Evolutionary conservation across 2,113 vertebrate genomes (phyloP).

Genomic region (Alosa alosa): DNA sequence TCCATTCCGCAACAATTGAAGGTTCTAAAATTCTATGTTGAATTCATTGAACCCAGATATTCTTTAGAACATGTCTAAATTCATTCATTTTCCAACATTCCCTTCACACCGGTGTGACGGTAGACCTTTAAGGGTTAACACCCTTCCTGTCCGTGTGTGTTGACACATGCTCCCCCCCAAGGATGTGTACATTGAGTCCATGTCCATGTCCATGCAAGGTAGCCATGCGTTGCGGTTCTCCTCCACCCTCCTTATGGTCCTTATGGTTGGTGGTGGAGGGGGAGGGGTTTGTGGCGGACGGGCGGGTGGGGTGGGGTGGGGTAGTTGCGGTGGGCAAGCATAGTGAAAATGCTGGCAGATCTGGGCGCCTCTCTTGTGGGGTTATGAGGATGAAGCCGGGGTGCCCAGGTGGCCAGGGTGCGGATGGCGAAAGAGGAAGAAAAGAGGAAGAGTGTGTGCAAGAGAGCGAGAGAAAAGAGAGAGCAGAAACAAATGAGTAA

Average conservation of each 20-base stretch:
- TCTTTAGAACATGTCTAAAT: too few relatives aligned
- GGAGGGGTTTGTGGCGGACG: neutral
- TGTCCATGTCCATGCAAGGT: neutral
- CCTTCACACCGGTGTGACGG: too few relatives aligned
- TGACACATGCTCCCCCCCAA: neutral
- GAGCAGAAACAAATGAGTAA: neutral
- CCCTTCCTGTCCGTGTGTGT: neutral
- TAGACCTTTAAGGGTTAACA: neutral
- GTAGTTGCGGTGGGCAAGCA: neutral
- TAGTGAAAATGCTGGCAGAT: neutral
- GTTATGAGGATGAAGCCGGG: constrained; percentile 20
- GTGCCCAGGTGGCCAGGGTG: neutral
- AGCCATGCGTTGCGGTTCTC: neutral
- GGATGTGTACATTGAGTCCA: neutral
- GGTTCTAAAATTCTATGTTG: too few relatives aligned
- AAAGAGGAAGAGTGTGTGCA: neutral
- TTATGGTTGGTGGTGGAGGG: neutral
- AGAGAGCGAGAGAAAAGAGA: neutral
- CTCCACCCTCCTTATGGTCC: neutral
- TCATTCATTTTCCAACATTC: too few relatives aligned
- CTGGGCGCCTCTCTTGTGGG: neutral
- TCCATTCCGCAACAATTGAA: too few relatives aligned
- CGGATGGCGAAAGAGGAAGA: neutral
- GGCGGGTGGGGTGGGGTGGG: neutral
- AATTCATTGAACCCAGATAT: too few relatives aligned